Evolutionary conservation across 2,888 invertebrate species (phyloP).

Genomic region (Pristionchus entomophagus): DNA sequence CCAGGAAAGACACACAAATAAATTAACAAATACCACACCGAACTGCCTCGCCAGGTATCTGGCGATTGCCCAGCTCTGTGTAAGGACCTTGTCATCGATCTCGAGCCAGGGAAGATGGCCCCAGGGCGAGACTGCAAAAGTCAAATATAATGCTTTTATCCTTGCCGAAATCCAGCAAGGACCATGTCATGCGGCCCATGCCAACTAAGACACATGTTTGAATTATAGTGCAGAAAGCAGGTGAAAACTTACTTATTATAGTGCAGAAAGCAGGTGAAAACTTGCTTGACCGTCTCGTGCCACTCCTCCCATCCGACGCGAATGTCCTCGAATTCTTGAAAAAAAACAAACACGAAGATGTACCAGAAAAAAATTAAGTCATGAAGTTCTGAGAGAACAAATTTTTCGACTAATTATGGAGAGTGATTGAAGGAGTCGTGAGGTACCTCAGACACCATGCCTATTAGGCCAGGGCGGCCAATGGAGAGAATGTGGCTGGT

Average conservation of each 20-base stretch:
- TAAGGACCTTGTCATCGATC: constrained; percentile 30
- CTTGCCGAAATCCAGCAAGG: neutral
- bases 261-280: neutral
- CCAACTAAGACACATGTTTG: no score
- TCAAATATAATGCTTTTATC: neutral
- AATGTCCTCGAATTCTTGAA: constrained; percentile 26
- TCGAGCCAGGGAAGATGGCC: constrained; percentile 37
- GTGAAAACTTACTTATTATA: neutral
- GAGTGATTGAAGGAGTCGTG: no score
- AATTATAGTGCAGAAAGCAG: no score
- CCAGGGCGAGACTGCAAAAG: constrained; percentile 16
- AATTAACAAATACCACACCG: neutral
- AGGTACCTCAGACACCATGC: no score
- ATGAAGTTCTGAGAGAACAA: no score
- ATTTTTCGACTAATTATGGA: no score
- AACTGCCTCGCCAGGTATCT: constrained; percentile 12
- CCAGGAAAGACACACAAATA: no score
- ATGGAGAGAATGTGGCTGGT: no score
- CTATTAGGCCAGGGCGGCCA: no score
- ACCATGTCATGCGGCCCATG: neutral
- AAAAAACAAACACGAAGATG: no score
- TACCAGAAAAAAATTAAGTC: no score
- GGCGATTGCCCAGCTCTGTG: constrained; percentile 19
- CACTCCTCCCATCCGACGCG: constrained; percentile 28
- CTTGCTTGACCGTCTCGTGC: neutral